Base-by-base conservation (phyloP, 1,140 invertebrate species). In the Orchesella cincta region DNA sequence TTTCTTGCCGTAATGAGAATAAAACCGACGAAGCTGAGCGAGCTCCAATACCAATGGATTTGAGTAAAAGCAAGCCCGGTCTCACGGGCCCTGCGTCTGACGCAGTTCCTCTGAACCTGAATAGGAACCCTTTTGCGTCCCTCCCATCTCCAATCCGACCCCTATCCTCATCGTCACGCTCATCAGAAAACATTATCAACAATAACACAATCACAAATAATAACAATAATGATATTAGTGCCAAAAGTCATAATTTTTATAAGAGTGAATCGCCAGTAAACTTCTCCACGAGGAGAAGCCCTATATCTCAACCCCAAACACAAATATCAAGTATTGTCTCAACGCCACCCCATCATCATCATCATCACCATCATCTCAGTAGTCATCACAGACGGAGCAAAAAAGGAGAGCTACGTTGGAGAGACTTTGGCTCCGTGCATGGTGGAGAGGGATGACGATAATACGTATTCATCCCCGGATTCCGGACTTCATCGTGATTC, bases 401-500 rank as follows among this genome's bases (percentile, higher is more conserved):
- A n/a, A 67, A 67, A 29, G 76, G 23, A 14, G 73, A 72, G n/a
- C 34, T 78, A 29, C 57, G 75, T 35, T 79, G 80, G 78, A 67
- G 78, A 67, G 80, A 81, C 5, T 29, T 71, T 29, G 16, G 34
- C 36, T 31, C 39, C 20, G 73, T 74, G 16, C 76, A 75, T 36
- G 51, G 35, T 29, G 74, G 54, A 36, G 29, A 54, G 20, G 76
- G 80, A 81, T 23, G 51, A 74, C 28, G 28, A 70, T 34, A 76
- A 73, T 35, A 79, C 80, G 1, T 79, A 76, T 72, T 81, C 80
- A 3, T 81, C 80, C 8, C 80, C 80, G 2, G 80, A 81, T 64
- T 77, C 75, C 31, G 80, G 80, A 33, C 78, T 81, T 39, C 80
- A 81, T 35, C 74, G 80, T 28, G 80, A 81, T 54, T 81, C 80